Percentiles rank a stretch among this genome's conserved stretches.
Conservation (phyloP, 2,888 invertebrate genomes). For the Andrena minutula region DNA sequence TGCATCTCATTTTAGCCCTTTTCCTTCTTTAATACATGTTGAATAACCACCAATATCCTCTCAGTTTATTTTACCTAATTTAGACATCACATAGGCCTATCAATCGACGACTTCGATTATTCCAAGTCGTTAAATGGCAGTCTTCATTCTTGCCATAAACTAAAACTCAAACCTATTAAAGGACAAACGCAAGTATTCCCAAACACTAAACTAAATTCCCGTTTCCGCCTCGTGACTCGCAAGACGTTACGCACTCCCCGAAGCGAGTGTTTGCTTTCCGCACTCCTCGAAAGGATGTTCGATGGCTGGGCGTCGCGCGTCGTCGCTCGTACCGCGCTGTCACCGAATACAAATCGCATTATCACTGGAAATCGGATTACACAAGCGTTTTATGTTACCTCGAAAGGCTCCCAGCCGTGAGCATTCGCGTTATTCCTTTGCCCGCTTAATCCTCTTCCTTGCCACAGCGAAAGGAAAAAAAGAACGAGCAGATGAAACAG, state of each 20-base stretch:
- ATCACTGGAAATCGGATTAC: constrained; percentile 59
- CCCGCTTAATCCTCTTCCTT: constrained; percentile 33
- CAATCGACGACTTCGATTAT: too few species aligned
- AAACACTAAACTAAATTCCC: background rate
- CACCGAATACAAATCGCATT: constrained; percentile 64
- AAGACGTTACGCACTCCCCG: background rate
- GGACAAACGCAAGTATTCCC: background rate
- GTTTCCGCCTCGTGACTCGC: background rate
- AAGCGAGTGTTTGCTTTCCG: constrained; percentile 7
- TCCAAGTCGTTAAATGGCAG: too few species aligned
- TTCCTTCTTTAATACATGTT: too few species aligned
- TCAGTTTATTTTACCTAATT: too few species aligned
- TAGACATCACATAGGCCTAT: too few species aligned
- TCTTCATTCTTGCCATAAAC: too few species aligned
- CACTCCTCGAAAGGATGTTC: constrained; percentile 14
- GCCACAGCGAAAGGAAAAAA: background rate
- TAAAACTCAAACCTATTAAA: too few species aligned
- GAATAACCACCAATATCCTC: too few species aligned
- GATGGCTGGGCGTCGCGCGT: background rate
- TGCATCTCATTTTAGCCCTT: too few species aligned
- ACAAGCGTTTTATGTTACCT: constrained; percentile 53
- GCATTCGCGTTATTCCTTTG: constrained; percentile 37
- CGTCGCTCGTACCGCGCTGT: constrained; percentile 26
- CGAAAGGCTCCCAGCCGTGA: constrained; percentile 26
- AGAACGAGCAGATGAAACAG: too few species aligned